Evolutionary conservation across 2,113 vertebrate species (phyloP), one percentile per base, ranked within the genome.

Genomic region (Globicephala melas): DNA sequence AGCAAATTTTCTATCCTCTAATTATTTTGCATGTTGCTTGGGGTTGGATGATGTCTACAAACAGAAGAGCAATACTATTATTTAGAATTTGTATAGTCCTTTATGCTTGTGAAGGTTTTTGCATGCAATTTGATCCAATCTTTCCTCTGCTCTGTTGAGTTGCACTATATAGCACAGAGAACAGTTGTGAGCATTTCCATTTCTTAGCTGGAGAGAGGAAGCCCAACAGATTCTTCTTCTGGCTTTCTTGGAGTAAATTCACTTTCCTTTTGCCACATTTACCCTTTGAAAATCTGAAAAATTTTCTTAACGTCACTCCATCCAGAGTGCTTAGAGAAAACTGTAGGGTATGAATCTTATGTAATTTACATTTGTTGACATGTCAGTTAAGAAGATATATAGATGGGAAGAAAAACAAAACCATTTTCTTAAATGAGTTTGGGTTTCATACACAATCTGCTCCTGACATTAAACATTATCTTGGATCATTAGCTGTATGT

Each of bases 401-500:
- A 36, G 1, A 71, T 63, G 13, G 50, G 20, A 83, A 89, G 83
- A 53, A 81, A 95, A 96, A 74, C 13, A 17, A 84, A 93, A 77
- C 8, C 86, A n/a, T 84, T 92, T 96, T 60, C 15, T 55, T 60
- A 88, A 95, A 65, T 95, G 67, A 89, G 18, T 70, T 97, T 94
- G 31, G n/a, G 25, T 87, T 91, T 84, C 31, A 63, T 58, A 62
- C 4, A 62, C 28, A 92, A 92, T 18, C 23, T 94, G 15, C 10
- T 10, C 6, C 47, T 60, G 36, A 85, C 10, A 62, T 23, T 25
- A 20, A 84, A 6, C 18, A 62, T 94, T 81, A 89, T 9, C 67
- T 53, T 58, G 70, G 68, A 62, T 83, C 36, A 90, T 76, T 87
- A 50, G 10, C 3, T n/a, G 4, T 25, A 23, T 38, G 10, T 80